Percentiles rank a stretch among this genome's conserved stretches.
These are phyloP conservation scores for Taenaris catops DNA, from an alignment of 2,888 invertebrate genomes.

Conservation along the genomic window DNA sequence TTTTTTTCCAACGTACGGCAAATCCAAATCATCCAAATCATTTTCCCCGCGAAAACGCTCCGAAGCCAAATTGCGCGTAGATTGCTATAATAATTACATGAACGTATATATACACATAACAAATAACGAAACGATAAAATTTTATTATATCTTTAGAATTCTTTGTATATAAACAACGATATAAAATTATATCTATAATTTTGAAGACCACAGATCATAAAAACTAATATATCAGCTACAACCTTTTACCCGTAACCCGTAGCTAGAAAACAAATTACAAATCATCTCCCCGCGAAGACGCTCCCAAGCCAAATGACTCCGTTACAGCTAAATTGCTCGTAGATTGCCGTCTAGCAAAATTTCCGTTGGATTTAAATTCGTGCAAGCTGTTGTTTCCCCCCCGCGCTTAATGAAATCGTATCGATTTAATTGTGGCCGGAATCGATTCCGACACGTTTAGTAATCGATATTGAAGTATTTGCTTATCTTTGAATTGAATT, in stretches of 20 bases:
- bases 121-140: no score
- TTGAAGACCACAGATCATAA: no score
- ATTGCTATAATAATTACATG: no score
- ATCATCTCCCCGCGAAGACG: conserved; percentile 67
- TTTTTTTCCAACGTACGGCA: no score
- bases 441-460: conserved; percentile 31
- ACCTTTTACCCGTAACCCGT: conserved; percentile 22
- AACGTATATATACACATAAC: no score
- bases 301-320: conserved; percentile 66
- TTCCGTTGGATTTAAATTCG: conserved; percentile 66
- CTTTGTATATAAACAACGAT: no score
- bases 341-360: conserved; percentile 65
- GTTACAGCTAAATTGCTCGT: conserved; percentile 72
- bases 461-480: conserved; percentile 26
- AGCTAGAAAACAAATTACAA: conserved; percentile 76
- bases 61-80: no score
- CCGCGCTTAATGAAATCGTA: conserved; percentile 56
- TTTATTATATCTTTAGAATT: no score
- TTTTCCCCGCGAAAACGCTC: no score
- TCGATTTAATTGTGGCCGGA: conserved; percentile 44
- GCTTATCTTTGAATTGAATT: no score
- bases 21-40: no score
- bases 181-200: no score
- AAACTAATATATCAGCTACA: neutral
- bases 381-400: conserved; percentile 46